Evolutionary conservation across 2,113 vertebrate genomes (phyloP), one percentile per base, ranked within the genome.

Genomic region (Rhinoptilus africanus): DNA sequence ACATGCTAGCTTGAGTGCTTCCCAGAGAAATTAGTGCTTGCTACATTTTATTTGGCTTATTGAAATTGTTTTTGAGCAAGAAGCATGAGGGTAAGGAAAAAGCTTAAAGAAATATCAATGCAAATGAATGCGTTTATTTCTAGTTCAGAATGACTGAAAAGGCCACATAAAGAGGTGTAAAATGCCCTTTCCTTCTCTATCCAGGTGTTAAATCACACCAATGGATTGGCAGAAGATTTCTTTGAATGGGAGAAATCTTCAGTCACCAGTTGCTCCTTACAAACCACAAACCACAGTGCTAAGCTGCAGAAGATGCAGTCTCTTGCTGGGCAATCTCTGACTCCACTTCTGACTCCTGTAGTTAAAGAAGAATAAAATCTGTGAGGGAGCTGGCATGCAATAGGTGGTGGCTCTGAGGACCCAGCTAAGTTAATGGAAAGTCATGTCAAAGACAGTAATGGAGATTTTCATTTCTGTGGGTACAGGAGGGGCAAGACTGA

Each of bases 261-360:
- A 28, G 11, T 28, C 0, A 0, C 20, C 28, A 12, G 13, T n/a
- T 56, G 9, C 18, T 63, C 5, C 22, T 57, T 62, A 30, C 8
- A 68, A 78, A 32, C 10, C 6, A 24, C 24, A 75, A 34, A 69
- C 35, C 21, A 43, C 3, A 21, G 6, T 26, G 32, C 7, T 39
- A 56, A 71, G 3, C 10, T 67, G 4, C 17, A 32, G 45, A 53
- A 43, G 43, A 57, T 62, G 34, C 14, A 53, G 19, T 7, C 12
- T 53, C 26, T 57, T 57, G 4, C 23, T 80, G 43, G 10, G 2
- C 3, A 60, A n/a, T 27, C 12, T 71, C 71, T 63, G 63, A 56
- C 43, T 67, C 57, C 3, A 2, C 9, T 63, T 54, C 10, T 50
- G 50, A 54, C 1, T 50, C 9, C 14, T 72, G 19, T 72, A 35